Conservation (phyloP, 2,113 vertebrate genomes). For the Serinus canaria region DNA sequence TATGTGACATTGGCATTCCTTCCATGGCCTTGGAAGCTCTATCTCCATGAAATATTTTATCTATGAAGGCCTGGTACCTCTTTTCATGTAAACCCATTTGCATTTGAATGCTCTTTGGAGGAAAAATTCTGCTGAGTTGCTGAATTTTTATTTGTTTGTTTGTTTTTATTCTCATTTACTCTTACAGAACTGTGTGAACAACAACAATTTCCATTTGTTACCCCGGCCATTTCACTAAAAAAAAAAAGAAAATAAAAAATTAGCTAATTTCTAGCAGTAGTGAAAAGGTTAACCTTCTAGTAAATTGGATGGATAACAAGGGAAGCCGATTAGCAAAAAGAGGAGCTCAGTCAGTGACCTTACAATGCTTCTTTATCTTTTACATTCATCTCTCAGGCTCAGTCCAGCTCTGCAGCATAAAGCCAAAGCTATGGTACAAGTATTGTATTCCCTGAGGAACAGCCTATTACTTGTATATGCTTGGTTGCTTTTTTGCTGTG, state of each 20-base stretch:
- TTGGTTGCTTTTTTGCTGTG: conserved; percentile 42
- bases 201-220: background rate
- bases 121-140: background rate
- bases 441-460: conserved; percentile 41
- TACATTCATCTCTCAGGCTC: conserved; percentile 50
- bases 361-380: conserved; percentile 56
- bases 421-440: conserved; percentile 45
- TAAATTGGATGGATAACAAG: conserved; percentile 39
- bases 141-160: background rate
- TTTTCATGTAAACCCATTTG: conserved; percentile 1
- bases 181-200: background rate
- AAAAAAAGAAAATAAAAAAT: background rate
- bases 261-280: background rate
- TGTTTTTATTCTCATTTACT: background rate
- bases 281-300: conserved; percentile 47
- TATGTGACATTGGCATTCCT: background rate
- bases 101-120: background rate
- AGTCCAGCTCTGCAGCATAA: conserved; percentile 30
- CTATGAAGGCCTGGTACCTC: background rate
- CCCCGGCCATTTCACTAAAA: background rate
- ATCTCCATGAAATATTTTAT: conserved; percentile 7
- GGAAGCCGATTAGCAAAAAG: conserved; percentile 39
- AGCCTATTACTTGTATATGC: conserved; percentile 39
- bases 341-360: conserved; percentile 42
- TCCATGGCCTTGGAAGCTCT: background rate